Conservation (phyloP, 2,888 invertebrate species). For the Lithophane socia region DNA sequence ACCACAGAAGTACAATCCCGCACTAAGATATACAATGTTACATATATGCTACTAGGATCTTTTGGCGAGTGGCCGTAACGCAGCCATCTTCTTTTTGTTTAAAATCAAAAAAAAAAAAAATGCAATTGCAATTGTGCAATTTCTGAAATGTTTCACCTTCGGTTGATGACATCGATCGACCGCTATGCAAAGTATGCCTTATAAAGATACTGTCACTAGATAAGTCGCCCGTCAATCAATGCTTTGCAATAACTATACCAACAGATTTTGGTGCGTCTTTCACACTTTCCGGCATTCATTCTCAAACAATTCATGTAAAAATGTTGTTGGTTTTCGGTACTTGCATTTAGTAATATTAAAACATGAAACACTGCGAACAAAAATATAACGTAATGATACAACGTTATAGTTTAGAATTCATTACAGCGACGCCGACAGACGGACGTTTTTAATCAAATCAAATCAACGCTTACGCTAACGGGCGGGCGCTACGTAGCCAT, state of each 20-base stretch:
- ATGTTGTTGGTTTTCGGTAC: slow-evolving; percentile 6
- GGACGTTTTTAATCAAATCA: slow-evolving; percentile 69
- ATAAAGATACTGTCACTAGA: too few species aligned
- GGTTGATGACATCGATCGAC: not conserved
- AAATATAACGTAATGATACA: slow-evolving; percentile 46
- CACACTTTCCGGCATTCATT: not conserved
- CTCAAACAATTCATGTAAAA: not conserved
- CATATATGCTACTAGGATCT: not conserved
- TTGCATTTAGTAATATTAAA: not conserved
- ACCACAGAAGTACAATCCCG: slow-evolving; percentile 25
- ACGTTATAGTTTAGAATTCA: slow-evolving; percentile 57
- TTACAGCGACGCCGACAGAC: slow-evolving; percentile 45
- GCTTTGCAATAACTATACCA: not conserved
- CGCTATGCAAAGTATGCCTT: too few species aligned
- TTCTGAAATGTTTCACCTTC: too few species aligned
- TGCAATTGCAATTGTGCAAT: not conserved
- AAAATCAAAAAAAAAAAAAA: too few species aligned
- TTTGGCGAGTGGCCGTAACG: not conserved
- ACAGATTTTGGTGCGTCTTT: not conserved
- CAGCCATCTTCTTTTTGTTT: not conserved
- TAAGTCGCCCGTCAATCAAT: too few species aligned
- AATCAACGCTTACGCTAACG: slow-evolving; percentile 59
- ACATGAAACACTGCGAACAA: slow-evolving; percentile 17
- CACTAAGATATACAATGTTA: not conserved
- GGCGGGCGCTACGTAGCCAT: slow-evolving; percentile 17